A percentile compares a stretch with the other conserved stretches of the same genome.
These are phyloP conservation scores for Poeciliopsis occidentalis DNA, from an alignment of 2,113 vertebrate genomes.

Conservation along the genomic window DNA sequence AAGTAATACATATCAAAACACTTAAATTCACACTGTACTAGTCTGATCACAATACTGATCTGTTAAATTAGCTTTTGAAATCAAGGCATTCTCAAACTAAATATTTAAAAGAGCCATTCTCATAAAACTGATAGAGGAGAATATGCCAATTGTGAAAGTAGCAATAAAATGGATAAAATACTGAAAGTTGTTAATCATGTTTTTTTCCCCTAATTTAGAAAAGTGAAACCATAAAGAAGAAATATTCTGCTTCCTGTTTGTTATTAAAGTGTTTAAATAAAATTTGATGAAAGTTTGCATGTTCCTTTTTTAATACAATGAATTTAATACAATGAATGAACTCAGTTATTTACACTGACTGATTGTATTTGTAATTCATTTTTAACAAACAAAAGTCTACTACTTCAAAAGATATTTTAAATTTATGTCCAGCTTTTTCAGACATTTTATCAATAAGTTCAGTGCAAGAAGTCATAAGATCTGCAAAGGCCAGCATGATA, in stretches of 20 bases:
- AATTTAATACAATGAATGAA: accelerated
- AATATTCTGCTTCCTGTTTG: not conserved
- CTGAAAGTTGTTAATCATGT: accelerated
- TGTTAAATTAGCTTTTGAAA: not conserved
- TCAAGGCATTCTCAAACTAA: not conserved
- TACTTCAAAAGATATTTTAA: not conserved
- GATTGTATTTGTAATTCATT: not conserved
- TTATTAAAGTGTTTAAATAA: not conserved
- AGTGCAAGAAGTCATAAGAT: not conserved
- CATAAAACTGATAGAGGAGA: no score
- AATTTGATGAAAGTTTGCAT: not conserved
- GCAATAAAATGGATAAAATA: accelerated
- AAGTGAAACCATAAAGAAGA: accelerated
- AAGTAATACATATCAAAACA: no score
- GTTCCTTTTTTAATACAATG: accelerated
- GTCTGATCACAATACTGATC: not conserved
- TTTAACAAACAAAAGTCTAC: not conserved
- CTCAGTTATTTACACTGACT: not conserved
- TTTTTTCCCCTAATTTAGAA: not conserved
- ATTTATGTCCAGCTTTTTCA: not conserved
- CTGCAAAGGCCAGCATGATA: slow-evolving; percentile 2
- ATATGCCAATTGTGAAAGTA: not conserved
- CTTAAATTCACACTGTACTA: not conserved
- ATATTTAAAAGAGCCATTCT: not conserved
- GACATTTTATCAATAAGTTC: not conserved